Conservation (phyloP, 2,113 vertebrate species). For the rat (Rattus norvegicus) region DNA sequence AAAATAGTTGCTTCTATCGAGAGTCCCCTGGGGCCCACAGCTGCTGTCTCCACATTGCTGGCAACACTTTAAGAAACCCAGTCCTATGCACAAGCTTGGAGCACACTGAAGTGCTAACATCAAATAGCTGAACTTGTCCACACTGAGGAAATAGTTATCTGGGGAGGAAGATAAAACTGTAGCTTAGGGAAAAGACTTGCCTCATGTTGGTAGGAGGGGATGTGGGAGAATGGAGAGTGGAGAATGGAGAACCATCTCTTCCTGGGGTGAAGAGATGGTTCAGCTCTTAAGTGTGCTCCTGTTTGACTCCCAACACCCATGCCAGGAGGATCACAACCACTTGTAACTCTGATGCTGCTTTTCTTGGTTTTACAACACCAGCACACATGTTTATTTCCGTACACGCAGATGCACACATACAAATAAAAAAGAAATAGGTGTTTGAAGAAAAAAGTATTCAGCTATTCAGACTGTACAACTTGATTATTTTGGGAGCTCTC, state of each 20-base stretch:
- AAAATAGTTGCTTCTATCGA: constrained; percentile 20
- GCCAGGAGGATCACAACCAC: background rate
- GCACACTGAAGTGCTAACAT: background rate
- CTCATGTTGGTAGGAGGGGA: background rate
- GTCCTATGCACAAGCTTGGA: background rate
- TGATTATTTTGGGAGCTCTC: background rate
- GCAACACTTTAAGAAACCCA: constrained; percentile 1
- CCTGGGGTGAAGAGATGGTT: background rate
- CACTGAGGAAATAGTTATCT: background rate
- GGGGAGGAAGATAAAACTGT: background rate
- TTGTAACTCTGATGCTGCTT: background rate
- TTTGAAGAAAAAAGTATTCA: background rate
- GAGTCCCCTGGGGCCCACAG: background rate
- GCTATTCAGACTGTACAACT: background rate
- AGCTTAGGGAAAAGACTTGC: background rate
- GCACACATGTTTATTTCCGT: no score
- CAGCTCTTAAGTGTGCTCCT: background rate
- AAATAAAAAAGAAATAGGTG: background rate
- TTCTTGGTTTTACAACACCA: background rate
- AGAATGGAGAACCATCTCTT: background rate
- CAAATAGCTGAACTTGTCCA: background rate
- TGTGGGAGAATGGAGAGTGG: background rate
- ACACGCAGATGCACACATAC: background rate
- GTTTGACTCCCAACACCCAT: background rate
- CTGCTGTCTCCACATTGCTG: background rate